phyloP scores from a whole-genome alignment of 2,113 vertebrate species.

The Pelodiscus sinensis region DNA sequence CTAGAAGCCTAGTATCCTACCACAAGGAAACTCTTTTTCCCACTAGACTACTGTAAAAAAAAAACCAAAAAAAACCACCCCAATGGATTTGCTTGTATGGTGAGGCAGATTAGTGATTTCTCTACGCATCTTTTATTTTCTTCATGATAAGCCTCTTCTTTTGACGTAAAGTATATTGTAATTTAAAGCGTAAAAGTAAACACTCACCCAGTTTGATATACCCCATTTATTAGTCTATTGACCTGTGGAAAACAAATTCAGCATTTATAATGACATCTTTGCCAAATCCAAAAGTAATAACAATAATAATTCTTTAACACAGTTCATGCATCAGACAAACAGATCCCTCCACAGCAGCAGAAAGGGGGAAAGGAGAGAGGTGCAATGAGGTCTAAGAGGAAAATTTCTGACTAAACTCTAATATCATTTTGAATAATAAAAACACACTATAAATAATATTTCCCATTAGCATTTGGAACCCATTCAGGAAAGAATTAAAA shows the following conservation, averaged over 20 bases:
- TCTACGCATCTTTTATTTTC: not conserved
- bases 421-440: constrained; percentile 23
- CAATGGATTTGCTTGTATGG: not conserved
- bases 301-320: not conserved
- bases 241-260: not conserved
- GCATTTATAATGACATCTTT: not conserved
- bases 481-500: not conserved
- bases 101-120: not conserved
- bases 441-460: not conserved
- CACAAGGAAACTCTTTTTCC: not conserved
- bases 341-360: not conserved
- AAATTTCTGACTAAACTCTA: constrained; percentile 27
- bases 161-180: not conserved
- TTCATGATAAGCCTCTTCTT: not conserved
- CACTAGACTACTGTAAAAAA: not conserved
- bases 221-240: not conserved
- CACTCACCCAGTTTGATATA: not conserved
- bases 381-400: constrained; percentile 19
- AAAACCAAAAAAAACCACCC: too few species aligned
- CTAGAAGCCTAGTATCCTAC: not conserved
- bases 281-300: not conserved
- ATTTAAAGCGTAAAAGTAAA: constrained; percentile 23
- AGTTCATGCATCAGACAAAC: constrained; percentile 1
- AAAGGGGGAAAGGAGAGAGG: not conserved
- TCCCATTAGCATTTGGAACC: not conserved